A percentile compares a stretch with the other conserved stretches of the same genome.
Evolutionary conservation across 2,888 invertebrate species (phyloP).

Genomic region (Yponomeuta cagnagella): DNA sequence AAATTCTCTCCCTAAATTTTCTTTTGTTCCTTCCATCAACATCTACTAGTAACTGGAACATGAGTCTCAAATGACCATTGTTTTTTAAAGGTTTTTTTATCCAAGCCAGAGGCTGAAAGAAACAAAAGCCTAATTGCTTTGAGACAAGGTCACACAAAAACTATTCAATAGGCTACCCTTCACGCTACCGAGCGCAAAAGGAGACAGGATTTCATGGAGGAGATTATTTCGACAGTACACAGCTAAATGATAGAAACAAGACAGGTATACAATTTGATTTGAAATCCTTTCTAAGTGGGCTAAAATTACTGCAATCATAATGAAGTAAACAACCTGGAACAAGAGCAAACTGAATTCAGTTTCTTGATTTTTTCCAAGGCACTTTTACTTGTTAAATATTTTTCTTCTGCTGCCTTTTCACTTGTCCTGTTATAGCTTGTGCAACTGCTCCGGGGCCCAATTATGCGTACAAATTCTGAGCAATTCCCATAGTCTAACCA

Average conservation of each 20-base stretch:
- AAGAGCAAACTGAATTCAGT: background rate
- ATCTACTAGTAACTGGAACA: background rate
- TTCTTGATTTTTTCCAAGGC: background rate
- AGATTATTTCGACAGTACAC: background rate
- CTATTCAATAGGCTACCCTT: slow-evolving; percentile 1
- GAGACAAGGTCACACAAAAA: background rate
- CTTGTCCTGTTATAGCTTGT: background rate
- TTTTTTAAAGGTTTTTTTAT: background rate
- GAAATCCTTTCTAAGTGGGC: background rate
- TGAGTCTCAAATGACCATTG: background rate
- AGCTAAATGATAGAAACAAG: background rate
- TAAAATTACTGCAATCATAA: background rate
- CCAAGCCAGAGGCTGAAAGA: background rate
- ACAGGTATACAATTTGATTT: background rate
- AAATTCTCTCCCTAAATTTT: no score
- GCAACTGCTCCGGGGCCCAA: no score
- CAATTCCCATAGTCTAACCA: no score
- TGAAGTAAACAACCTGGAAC: background rate
- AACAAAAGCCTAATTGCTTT: background rate
- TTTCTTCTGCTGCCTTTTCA: no score
- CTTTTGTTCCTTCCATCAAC: no score
- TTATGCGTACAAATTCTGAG: no score
- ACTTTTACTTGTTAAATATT: no score
- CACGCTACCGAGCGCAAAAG: background rate
- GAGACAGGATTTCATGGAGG: background rate